A percentile compares a stretch with the other conserved stretches of the same genome.
phyloP scores from a whole-genome alignment of 2,113 vertebrate species.

The Orthonyx spaldingii region DNA sequence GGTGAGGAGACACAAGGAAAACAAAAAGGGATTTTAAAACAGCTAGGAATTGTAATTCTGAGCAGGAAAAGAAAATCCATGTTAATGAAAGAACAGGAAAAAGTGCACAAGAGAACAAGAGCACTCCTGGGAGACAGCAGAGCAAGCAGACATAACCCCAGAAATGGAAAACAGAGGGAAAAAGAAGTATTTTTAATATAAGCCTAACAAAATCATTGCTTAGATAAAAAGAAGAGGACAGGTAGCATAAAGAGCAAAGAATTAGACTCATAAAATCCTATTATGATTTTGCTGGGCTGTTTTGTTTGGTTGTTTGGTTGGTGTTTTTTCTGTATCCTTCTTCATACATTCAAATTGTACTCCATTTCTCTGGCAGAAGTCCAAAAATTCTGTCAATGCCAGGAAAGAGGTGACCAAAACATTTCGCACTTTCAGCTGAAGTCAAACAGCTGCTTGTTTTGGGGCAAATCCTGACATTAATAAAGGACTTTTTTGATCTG shows the following conservation, averaged over 20 bases:
- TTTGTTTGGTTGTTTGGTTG: background rate
- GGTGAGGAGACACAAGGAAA: background rate
- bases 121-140: background rate
- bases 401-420: constrained; percentile 5
- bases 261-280: background rate
- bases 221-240: background rate
- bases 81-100: background rate
- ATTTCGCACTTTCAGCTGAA: background rate
- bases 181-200: background rate
- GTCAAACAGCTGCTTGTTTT: constrained; percentile 3
- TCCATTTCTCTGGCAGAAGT: background rate
- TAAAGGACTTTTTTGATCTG: background rate
- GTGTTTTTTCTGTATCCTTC: background rate
- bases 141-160: background rate
- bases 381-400: background rate
- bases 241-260: background rate
- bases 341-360: background rate
- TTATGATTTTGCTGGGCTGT: background rate
- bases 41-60: background rate
- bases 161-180: background rate
- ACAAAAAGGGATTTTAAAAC: background rate
- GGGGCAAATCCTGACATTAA: background rate
- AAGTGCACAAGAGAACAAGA: background rate
- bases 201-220: background rate
- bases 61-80: background rate